These are phyloP conservation scores for Hyperoodon ampullatus DNA, from an alignment of 2,113 vertebrate species.

Conservation along the genomic window DNA sequence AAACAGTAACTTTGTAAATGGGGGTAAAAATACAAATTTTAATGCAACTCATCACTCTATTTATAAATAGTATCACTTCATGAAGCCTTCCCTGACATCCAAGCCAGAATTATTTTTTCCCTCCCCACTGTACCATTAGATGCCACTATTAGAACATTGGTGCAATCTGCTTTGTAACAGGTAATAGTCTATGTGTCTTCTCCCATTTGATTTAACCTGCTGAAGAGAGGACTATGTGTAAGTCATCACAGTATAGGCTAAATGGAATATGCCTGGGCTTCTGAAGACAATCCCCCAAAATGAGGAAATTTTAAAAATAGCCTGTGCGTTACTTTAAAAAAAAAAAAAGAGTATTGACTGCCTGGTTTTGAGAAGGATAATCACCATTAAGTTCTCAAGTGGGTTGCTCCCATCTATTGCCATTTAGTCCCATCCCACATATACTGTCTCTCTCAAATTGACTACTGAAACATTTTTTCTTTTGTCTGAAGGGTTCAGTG, in stretches of 20 bases:
- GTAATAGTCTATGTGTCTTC: background rate
- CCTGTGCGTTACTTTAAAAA: background rate
- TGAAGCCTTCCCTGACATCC: background rate
- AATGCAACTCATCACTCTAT: background rate
- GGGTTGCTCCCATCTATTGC: background rate
- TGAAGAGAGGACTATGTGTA: background rate
- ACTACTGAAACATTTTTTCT: background rate
- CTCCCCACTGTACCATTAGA: background rate
- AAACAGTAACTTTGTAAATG: background rate
- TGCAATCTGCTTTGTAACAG: background rate
- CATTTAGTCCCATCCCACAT: background rate
- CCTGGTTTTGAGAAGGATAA: background rate
- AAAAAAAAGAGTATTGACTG: background rate
- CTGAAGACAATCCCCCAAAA: background rate
- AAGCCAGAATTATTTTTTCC: background rate
- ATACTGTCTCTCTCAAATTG: background rate
- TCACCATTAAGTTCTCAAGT: background rate
- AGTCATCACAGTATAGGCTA: background rate
- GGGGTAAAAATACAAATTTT: background rate
- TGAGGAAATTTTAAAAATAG: background rate
- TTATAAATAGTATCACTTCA: background rate
- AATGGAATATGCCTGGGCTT: background rate
- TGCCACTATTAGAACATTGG: background rate
- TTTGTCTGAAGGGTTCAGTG: background rate
- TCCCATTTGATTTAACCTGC: background rate